phyloP scores from a whole-genome alignment of 2,113 vertebrate genomes.

The Onychorhynchus coronatus region DNA sequence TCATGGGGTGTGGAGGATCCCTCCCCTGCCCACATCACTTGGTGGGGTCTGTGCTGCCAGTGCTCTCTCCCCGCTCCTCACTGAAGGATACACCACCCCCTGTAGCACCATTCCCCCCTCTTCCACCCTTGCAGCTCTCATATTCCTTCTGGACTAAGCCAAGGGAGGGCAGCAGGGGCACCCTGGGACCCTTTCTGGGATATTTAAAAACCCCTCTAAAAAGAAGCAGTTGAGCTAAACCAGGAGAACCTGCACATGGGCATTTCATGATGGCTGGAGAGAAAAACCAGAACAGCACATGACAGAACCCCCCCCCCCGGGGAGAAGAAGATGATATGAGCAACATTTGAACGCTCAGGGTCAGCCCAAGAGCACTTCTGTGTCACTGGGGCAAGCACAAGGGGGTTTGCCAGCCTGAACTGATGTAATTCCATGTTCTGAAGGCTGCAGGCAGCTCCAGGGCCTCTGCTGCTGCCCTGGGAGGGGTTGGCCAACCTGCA shows the following conservation, averaged over 20 bases:
- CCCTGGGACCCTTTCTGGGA: neutral
- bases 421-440: neutral
- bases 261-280: neutral
- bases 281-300: neutral
- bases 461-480: neutral
- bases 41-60: neutral
- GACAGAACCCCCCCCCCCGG: neutral
- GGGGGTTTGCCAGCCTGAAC: neutral
- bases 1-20: neutral
- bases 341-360: neutral
- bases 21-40: accelerated
- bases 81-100: neutral
- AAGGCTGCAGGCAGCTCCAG: neutral
- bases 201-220: neutral
- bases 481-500: neutral
- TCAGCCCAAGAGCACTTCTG: accelerated
- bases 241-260: neutral
- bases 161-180: neutral
- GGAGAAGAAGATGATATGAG: neutral
- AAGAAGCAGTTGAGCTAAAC: neutral
- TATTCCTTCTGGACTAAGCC: neutral
- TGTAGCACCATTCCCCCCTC: accelerated
- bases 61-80: too few species aligned
- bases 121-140: neutral
- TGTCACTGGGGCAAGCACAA: accelerated